These are phyloP conservation scores for Sipha maydis DNA, from an alignment of 2,888 invertebrate species.

Conservation along the genomic window DNA sequence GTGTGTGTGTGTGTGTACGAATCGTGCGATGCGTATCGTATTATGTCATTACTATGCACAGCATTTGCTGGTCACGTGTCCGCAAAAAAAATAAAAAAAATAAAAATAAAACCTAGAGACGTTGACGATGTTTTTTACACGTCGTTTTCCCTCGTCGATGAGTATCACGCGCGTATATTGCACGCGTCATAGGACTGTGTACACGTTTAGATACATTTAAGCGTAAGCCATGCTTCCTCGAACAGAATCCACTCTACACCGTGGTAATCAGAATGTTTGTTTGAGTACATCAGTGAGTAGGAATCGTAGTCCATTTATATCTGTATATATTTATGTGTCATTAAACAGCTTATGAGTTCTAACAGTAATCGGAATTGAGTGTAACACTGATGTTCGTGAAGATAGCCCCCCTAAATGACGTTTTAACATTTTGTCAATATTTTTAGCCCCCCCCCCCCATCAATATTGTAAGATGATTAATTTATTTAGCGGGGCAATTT, in stretches of 20 bases:
- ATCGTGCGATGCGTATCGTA: slow-evolving; percentile 60
- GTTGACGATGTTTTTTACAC: not conserved
- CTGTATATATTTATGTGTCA: too few relatives aligned
- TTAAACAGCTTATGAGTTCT: too few relatives aligned
- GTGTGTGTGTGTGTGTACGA: not conserved
- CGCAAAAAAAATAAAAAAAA: slow-evolving; percentile 25
- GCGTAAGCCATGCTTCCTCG: not conserved
- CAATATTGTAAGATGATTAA: too few relatives aligned
- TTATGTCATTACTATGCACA: slow-evolving; percentile 53
- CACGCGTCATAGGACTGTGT: not conserved
- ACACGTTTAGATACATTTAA: not conserved
- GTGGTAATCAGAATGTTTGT: too few relatives aligned
- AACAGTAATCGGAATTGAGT: too few relatives aligned
- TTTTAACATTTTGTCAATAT: too few relatives aligned
- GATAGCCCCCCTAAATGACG: too few relatives aligned
- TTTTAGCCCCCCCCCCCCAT: too few relatives aligned
- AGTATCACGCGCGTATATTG: not conserved
- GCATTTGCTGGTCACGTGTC: slow-evolving; percentile 54
- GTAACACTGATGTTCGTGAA: too few relatives aligned
- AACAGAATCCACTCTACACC: not conserved
- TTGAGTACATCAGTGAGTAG: too few relatives aligned
- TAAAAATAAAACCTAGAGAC: not conserved
- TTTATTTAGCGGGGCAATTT: too few relatives aligned
- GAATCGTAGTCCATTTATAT: too few relatives aligned
- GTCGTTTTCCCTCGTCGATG: slow-evolving; percentile 28